phyloP scores from a whole-genome alignment of 2,888 invertebrate species.

The Chaetoderma sp. region DNA sequence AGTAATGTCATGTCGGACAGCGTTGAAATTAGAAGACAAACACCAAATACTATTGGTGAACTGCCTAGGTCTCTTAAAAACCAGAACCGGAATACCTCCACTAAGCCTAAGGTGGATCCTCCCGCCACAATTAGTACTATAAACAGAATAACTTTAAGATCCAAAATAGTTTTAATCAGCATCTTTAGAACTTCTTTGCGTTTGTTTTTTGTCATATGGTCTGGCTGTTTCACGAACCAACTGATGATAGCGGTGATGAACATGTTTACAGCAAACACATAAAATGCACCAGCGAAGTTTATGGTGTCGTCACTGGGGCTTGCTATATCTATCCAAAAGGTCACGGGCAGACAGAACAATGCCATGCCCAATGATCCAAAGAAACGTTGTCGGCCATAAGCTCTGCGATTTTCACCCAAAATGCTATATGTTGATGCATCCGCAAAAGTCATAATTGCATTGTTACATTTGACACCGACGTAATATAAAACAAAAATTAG shows the following conservation, averaged over 20 bases:
- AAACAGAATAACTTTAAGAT: background rate
- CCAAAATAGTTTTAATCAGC: background rate
- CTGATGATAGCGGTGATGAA: background rate
- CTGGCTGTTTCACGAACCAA: background rate
- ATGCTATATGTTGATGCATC: constrained; percentile 35
- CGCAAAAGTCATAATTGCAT: constrained; percentile 12
- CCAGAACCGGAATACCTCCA: constrained; percentile 4
- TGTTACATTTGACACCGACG: background rate
- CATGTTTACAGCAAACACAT: background rate
- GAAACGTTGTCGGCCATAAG: constrained; percentile 33
- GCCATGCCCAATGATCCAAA: constrained; percentile 35
- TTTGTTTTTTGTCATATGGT: too few relatives aligned
- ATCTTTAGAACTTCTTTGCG: too few relatives aligned
- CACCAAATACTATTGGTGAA: constrained; percentile 33
- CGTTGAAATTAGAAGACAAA: constrained; percentile 31
- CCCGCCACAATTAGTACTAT: background rate
- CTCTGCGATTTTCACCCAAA: constrained; percentile 19
- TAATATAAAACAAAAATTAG: too few relatives aligned
- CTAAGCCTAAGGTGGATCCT: background rate
- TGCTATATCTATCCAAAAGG: constrained; percentile 7
- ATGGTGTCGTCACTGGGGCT: background rate
- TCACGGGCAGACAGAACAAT: constrained; percentile 11
- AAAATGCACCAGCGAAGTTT: constrained; percentile 2
- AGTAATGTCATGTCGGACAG: constrained; percentile 65
- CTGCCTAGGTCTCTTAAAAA: constrained; percentile 58